Percentiles rank a stretch among this genome's conserved stretches.
Conservation (phyloP, 2,888 invertebrate species). For the Cyrtodaria siliqua region DNA sequence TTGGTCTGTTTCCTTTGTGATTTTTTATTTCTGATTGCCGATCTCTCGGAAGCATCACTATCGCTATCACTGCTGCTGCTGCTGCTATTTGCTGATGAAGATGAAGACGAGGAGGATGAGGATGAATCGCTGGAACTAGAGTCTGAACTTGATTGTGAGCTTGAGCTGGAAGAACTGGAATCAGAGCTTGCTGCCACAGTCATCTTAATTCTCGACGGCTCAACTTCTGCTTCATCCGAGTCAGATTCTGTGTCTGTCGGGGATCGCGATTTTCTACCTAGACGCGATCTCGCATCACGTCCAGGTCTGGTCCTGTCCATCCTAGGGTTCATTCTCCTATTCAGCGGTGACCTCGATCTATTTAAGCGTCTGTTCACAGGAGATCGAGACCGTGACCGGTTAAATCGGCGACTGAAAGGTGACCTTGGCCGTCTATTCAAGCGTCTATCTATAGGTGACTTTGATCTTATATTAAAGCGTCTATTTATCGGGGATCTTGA, state of each 20-base stretch:
- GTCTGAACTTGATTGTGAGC: constrained; percentile 40
- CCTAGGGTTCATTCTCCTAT: constrained; percentile 8
- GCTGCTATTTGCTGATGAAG: constrained; percentile 7
- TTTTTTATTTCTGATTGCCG: constrained; percentile 55
- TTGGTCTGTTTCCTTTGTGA: constrained; percentile 24
- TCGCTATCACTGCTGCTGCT: constrained; percentile 45
- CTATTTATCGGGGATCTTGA: constrained; percentile 38
- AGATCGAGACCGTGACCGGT: constrained; percentile 44
- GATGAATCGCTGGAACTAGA: constrained; percentile 28
- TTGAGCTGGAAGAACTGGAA: constrained; percentile 32
- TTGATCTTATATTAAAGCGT: constrained; percentile 19
- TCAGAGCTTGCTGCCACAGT: constrained; percentile 15
- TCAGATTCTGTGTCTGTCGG: constrained; percentile 47
- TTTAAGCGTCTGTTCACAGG: constrained; percentile 3
- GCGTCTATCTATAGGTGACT: constrained; percentile 39
- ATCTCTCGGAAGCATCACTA: constrained; percentile 54
- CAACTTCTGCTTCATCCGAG: constrained; percentile 27
- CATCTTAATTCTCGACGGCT: constrained; percentile 17
- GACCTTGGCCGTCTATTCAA: not conserved
- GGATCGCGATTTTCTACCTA: constrained; percentile 54
- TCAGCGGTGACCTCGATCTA: constrained; percentile 17
- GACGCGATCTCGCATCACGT: constrained; percentile 48
- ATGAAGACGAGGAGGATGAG: constrained; percentile 40
- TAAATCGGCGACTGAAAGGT: constrained; percentile 28
- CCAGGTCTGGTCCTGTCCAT: constrained; percentile 34